These are phyloP conservation scores for Sminthurides bifidus DNA, from an alignment of 1,140 invertebrate genomes.

Conservation along the genomic window DNA sequence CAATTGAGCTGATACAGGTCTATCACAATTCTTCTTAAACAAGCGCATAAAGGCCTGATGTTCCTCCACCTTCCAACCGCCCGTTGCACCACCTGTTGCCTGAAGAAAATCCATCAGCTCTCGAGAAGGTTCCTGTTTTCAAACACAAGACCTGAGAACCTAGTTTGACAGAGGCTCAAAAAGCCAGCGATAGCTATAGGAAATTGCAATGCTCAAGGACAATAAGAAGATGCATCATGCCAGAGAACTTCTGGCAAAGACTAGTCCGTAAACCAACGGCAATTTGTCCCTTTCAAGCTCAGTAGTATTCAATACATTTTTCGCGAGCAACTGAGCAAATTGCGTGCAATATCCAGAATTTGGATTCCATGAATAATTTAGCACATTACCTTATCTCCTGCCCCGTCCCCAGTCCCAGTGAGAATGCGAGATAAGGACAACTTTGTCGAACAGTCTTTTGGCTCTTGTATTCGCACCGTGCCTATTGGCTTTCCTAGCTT, in stretches of 20 bases:
- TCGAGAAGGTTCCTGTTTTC: conserved; percentile 11
- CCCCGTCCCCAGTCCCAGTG: background rate
- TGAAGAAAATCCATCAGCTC: conserved; percentile 21
- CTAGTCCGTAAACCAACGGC: background rate
- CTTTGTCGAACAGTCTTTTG: too few relatives aligned
- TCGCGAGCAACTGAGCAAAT: too few relatives aligned
- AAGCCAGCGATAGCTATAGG: conserved; percentile 2
- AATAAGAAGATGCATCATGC: background rate
- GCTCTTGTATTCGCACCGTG: too few relatives aligned
- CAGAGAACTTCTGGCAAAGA: background rate
- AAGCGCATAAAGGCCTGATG: conserved; percentile 11
- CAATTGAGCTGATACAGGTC: conserved; percentile 12
- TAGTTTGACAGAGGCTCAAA: background rate
- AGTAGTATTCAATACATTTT: background rate
- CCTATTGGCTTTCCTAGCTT: conserved; percentile 12
- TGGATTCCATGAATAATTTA: too few relatives aligned
- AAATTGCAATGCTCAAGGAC: background rate
- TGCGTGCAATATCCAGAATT: too few relatives aligned
- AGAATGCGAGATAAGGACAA: too few relatives aligned
- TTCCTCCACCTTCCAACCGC: conserved; percentile 17
- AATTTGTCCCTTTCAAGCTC: background rate
- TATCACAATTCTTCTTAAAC: conserved; percentile 4
- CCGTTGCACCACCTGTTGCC: conserved; percentile 17
- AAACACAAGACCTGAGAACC: background rate
- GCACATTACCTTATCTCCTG: too few relatives aligned